Conservation (phyloP, 37 sponge, comb jelly and placozoan species). For the Hexactinellida sp. region DNA sequence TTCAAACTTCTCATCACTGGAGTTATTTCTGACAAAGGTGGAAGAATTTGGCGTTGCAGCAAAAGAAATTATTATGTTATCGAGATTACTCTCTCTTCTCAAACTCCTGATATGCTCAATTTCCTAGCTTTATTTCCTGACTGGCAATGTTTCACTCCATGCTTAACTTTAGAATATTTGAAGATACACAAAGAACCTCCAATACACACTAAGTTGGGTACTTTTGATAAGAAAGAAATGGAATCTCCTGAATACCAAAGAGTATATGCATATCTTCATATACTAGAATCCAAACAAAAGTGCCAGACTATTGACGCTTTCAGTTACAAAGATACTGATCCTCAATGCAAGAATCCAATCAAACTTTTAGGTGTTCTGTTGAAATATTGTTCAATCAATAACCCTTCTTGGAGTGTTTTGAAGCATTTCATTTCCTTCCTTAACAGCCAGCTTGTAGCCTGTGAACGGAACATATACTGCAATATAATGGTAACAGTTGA, state of each 20-base stretch:
- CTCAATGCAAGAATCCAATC: neutral
- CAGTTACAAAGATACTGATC: neutral
- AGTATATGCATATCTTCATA: neutral
- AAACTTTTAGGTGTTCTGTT: too few species aligned
- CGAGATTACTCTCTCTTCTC: neutral
- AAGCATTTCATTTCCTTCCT: conserved; percentile 68
- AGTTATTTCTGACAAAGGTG: neutral
- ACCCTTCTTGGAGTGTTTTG: conserved; percentile 78
- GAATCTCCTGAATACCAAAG: neutral
- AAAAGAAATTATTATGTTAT: neutral
- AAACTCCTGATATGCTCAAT: neutral
- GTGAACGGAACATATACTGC: conserved; percentile 51
- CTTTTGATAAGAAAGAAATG: neutral
- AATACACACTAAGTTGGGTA: neutral
- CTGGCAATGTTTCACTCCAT: neutral
- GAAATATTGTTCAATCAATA: too few species aligned
- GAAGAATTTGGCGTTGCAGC: neutral
- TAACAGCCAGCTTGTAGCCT: conserved; percentile 49
- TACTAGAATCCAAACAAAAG: neutral
- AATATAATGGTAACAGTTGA: neutral
- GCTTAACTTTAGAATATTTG: neutral
- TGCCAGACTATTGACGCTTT: neutral
- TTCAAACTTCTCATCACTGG: neutral
- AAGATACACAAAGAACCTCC: neutral
- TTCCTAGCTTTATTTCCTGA: neutral